Evolutionary conservation across 1,140 invertebrate species (phyloP).

Genomic region (Nasonia giraulti): DNA sequence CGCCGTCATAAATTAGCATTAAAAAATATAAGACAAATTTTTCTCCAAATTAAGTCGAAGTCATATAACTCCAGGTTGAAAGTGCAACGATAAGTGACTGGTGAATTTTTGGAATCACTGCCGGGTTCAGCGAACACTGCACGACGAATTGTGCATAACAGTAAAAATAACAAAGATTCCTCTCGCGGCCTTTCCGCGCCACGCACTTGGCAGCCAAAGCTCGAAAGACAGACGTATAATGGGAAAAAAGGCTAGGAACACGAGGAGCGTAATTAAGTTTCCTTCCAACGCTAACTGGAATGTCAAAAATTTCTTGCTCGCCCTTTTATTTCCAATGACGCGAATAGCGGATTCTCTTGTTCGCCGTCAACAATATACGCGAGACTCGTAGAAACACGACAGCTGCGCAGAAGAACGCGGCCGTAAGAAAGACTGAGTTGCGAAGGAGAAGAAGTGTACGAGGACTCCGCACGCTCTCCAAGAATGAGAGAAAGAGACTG

Average conservation of each 20-base stretch:
- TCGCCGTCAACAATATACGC: conserved; percentile 20
- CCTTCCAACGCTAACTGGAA: conserved; percentile 40
- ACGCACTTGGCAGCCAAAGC: neutral
- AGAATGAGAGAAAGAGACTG: neutral
- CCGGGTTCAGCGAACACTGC: no score
- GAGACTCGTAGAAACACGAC: conserved; percentile 37
- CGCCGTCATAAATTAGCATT: no score
- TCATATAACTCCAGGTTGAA: no score
- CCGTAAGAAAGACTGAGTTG: conserved; percentile 16
- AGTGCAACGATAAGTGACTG: no score
- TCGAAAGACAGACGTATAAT: neutral
- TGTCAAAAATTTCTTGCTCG: conserved; percentile 46
- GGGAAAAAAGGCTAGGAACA: conserved; percentile 6
- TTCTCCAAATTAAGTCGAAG: no score
- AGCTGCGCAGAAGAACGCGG: conserved; percentile 1
- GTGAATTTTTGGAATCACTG: no score
- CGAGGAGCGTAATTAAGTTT: conserved; percentile 46
- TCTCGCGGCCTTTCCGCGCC: neutral
- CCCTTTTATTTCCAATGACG: conserved; percentile 34
- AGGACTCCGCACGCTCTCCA: conserved; percentile 3
- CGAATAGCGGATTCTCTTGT: conserved; percentile 47
- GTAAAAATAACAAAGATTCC: neutral
- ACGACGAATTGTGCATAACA: neutral
- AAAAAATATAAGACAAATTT: no score
- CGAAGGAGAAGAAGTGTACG: neutral